Evolutionary conservation across 2,888 invertebrate species (phyloP), one percentile per base, ranked within the genome.

Genomic region (Leptinotarsa peninsularis): DNA sequence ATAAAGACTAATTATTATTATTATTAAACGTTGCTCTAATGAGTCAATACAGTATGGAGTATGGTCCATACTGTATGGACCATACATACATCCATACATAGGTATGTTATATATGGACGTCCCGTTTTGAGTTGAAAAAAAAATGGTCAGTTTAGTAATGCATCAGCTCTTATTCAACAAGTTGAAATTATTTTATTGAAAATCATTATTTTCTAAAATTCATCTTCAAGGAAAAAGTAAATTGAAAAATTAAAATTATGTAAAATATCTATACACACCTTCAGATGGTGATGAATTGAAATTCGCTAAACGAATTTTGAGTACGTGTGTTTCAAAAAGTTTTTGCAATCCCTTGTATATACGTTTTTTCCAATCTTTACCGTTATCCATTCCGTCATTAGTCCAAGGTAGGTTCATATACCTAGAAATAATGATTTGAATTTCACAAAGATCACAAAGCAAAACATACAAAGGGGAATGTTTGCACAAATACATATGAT

Each of bases 291-390:
- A 56, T 60, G 21, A 15, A 17, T 58, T 21, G 17, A 70, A 70
- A 21, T 56, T 58, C 5, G 52, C 49, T 23, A 70, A 27, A 14
- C 58, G 70, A 52, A 94, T 90, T 87, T 93, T 93, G 74, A 94
- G 87, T 14, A 92, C 92, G 84, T 93, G 93, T 3, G 93, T 93
- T 63, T 89, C 89, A 10, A 93, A 88, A 17, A 92, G 89, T 82
- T 90, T 90, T 0, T 89, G 89, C 87, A 94, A 87, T 80, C 91
- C 90, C 76, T 90, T 89, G 21, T 91, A 83, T n/a, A 93, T 89
- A n/a, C 90, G 88, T n/a, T 90, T 89, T 3, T 90, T 89, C 93
- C 92, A 93, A 79, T 90, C 90, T 0, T 86, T 88, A 71, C 74
- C 66, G 43, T 60, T 68, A 76, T 82, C 63, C 23, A 72, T 75